Conservation (phyloP, 2,888 invertebrate genomes). For the Argyresthia albistria region DNA sequence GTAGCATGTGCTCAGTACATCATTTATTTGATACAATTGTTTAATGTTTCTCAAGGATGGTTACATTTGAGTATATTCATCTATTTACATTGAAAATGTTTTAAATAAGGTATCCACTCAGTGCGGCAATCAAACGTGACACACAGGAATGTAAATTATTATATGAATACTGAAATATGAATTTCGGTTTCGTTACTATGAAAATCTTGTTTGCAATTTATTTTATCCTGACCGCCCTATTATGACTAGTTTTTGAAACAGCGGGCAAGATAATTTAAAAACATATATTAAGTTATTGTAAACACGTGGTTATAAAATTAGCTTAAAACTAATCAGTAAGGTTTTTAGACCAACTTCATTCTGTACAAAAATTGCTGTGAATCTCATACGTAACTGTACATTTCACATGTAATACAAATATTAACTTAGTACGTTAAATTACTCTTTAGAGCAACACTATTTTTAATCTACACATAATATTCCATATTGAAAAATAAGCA, state of each 20-base stretch:
- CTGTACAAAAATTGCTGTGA: conserved; percentile 18
- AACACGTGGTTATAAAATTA: conserved; percentile 9
- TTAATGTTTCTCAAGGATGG: conserved; percentile 20
- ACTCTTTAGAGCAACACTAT: conserved; percentile 3
- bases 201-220: not conserved
- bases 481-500: conserved; percentile 9
- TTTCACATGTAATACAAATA: conserved; percentile 22
- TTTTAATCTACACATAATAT: not conserved
- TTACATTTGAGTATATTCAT: conserved; percentile 14
- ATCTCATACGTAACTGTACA: conserved; percentile 73
- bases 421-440: not conserved
- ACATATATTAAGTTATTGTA: conserved; percentile 9
- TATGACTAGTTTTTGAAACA: conserved; percentile 57
- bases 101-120: conserved; percentile 17
- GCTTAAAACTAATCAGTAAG: conserved; percentile 23
- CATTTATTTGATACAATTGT: conserved; percentile 7
- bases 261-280: conserved; percentile 35
- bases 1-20: not conserved
- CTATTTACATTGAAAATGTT: conserved; percentile 45
- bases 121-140: not conserved
- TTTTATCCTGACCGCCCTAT: conserved; percentile 30
- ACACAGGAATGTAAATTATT: conserved; percentile 2
- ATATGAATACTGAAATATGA: not conserved
- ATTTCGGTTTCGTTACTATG: not conserved
- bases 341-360: not conserved